Evolutionary conservation across 2,797 vertebrate genomes (phyloP).

Genomic region (Zenarchopterus dispar): DNA sequence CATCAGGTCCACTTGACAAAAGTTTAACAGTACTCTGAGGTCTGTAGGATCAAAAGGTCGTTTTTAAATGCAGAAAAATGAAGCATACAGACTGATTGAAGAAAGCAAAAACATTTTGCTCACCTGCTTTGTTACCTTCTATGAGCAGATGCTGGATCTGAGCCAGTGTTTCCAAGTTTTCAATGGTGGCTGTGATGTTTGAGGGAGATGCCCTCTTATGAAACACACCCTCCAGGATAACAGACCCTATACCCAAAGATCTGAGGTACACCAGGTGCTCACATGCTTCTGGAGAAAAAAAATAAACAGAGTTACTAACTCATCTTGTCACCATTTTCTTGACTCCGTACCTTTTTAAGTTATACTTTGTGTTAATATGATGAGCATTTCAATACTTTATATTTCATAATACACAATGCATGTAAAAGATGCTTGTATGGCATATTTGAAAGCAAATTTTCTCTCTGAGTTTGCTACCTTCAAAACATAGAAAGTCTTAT

Average conservation of each 20-base stretch:
- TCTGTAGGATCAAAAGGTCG: constrained; percentile 50
- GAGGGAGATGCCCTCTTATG: constrained; percentile 27
- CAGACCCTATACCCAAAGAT: constrained; percentile 71
- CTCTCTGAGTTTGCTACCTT: too few relatives aligned
- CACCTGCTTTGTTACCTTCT: constrained; percentile 73
- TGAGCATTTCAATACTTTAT: too few relatives aligned
- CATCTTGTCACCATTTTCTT: background rate
- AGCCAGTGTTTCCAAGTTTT: constrained; percentile 42
- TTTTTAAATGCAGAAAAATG: background rate
- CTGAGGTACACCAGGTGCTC: constrained; percentile 73
- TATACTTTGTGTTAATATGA: too few relatives aligned
- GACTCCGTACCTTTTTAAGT: background rate
- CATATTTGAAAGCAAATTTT: too few relatives aligned
- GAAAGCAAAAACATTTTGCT: background rate
- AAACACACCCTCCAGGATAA: constrained; percentile 79
- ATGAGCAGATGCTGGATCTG: constrained; percentile 75
- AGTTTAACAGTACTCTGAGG: constrained; percentile 79
- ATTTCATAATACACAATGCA: too few relatives aligned
- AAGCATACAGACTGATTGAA: background rate
- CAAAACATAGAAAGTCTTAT: too few relatives aligned
- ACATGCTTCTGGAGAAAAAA: constrained; percentile 64
- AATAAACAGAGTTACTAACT: background rate
- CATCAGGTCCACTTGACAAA: constrained; percentile 70
- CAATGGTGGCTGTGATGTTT: constrained; percentile 52
- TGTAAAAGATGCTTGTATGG: too few relatives aligned